Conservation (phyloP, 2,113 vertebrate genomes). For the Eira barbara region DNA sequence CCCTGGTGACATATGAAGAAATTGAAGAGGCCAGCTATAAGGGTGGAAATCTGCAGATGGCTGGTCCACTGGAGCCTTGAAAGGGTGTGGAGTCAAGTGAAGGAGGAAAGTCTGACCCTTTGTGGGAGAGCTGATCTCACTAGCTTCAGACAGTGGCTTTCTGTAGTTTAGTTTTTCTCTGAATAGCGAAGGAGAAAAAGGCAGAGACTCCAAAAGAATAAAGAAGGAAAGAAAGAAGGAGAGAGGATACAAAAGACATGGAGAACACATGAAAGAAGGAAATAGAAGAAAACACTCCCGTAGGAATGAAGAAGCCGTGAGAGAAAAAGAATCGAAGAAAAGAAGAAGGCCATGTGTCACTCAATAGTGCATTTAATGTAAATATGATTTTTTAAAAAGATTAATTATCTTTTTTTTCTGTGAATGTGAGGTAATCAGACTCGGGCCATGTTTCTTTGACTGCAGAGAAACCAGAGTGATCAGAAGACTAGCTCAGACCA, state of each 20-base stretch:
- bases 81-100: neutral
- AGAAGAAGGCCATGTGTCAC: accelerated
- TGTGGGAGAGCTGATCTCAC: neutral
- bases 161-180: neutral
- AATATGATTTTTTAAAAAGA: neutral
- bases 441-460: neutral
- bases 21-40: slow-evolving; percentile 15
- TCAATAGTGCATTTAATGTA: neutral
- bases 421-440: neutral
- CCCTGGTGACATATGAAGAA: slow-evolving; percentile 61
- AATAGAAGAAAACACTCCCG: neutral
- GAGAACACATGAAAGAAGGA: neutral
- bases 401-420: neutral
- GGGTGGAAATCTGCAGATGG: neutral
- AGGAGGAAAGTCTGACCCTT: neutral
- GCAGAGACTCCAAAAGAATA: neutral
- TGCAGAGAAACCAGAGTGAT: neutral
- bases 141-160: neutral
- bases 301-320: neutral
- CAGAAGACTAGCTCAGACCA: neutral
- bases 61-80: accelerated
- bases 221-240: neutral
- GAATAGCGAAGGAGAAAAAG: neutral
- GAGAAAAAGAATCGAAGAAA: neutral
- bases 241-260: neutral